Percentiles rank a stretch among this genome's conserved stretches.
Evolutionary conservation across 2,113 vertebrate genomes (phyloP).

Genomic region (Bos indicus): DNA sequence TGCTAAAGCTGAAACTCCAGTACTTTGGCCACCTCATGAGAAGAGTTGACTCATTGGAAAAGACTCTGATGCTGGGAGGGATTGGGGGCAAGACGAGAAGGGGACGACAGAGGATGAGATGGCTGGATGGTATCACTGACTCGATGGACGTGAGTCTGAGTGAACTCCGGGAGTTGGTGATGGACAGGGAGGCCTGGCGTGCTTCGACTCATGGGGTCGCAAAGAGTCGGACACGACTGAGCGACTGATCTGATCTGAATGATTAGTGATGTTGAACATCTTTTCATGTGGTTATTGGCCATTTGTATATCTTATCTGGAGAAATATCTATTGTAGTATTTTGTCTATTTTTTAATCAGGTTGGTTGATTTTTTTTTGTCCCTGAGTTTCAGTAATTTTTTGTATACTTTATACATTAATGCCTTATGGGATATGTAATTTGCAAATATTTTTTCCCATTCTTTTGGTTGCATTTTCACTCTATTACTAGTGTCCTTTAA

Average conservation of each 20-base stretch:
- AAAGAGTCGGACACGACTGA: too few species aligned
- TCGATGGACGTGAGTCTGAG: too few species aligned
- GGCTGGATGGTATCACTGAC: too few species aligned
- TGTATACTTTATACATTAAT: not conserved
- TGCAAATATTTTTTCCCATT: not conserved
- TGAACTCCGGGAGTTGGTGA: too few species aligned
- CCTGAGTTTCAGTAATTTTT: not conserved
- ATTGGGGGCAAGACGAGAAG: too few species aligned
- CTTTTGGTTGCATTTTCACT: not conserved
- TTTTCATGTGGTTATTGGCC: not conserved
- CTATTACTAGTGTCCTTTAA: not conserved
- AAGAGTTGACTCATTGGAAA: too few species aligned
- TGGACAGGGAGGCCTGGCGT: too few species aligned
- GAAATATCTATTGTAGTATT: not conserved
- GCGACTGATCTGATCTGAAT: not conserved
- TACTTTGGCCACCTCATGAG: too few species aligned
- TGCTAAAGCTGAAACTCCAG: too few species aligned
- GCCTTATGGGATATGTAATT: not conserved
- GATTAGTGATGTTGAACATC: not conserved
- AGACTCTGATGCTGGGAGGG: too few species aligned
- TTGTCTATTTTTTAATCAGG: not conserved
- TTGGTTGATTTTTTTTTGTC: not conserved
- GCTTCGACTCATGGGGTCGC: too few species aligned
- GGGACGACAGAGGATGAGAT: too few species aligned
- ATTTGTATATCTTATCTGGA: not conserved